These are phyloP conservation scores for Vireo altiloquus DNA, from an alignment of 2,113 vertebrate species.

Conservation along the genomic window DNA sequence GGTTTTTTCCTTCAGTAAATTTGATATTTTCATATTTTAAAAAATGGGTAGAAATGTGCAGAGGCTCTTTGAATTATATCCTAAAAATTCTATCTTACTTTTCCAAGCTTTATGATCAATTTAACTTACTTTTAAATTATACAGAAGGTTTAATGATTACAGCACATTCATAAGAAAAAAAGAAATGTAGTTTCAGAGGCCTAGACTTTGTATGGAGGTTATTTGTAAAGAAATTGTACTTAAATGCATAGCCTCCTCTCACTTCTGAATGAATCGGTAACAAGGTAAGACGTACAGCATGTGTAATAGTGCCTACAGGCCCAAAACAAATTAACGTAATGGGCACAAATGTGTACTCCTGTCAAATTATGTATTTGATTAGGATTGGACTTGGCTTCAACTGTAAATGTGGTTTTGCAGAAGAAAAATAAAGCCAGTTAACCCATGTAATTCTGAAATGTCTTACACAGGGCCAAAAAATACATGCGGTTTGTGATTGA, in stretches of 20 bases:
- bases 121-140: neutral
- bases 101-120: neutral
- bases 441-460: neutral
- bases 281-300: neutral
- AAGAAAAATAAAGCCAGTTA: neutral
- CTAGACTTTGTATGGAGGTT: neutral
- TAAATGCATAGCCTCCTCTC: neutral
- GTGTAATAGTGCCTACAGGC: neutral
- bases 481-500: neutral
- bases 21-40: neutral
- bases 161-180: neutral
- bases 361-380: neutral
- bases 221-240: neutral
- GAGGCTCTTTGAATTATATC: neutral
- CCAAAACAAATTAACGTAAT: neutral
- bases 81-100: neutral
- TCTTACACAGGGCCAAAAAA: neutral
- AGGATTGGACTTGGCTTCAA: neutral
- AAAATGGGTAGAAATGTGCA: neutral
- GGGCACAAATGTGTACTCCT: neutral
- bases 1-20: neutral
- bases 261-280: neutral
- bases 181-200: neutral
- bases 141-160: neutral
- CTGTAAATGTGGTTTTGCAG: neutral